Percentiles rank a stretch among this genome's conserved stretches.
phyloP scores from a whole-genome alignment of 2,888 invertebrate species.

The Habroteleia sp. region DNA sequence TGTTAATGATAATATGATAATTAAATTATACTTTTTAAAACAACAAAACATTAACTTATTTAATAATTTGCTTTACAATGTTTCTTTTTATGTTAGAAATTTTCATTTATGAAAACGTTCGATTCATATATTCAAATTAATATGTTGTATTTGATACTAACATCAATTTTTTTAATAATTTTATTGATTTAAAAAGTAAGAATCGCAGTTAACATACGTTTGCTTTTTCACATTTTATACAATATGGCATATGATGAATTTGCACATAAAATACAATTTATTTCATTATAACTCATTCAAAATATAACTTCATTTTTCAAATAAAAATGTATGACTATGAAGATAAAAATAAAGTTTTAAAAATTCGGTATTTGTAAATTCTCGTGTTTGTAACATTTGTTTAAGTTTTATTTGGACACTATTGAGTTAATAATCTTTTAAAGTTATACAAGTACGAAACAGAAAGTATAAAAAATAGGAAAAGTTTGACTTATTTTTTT shows the following conservation, averaged over 20 bases:
- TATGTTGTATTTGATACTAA: slow-evolving; percentile 2
- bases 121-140: slow-evolving; percentile 1
- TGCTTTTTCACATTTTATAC: slow-evolving; percentile 36
- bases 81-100: too few species aligned
- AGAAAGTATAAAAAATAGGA: too few species aligned
- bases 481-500: too few species aligned
- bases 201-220: slow-evolving; percentile 22
- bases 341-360: slow-evolving; percentile 31
- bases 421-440: too few species aligned
- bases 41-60: slow-evolving; percentile 68
- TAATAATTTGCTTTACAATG: slow-evolving; percentile 39
- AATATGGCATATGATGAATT: slow-evolving; percentile 17
- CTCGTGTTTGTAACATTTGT: slow-evolving; percentile 1
- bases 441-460: too few species aligned
- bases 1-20: slow-evolving; percentile 68
- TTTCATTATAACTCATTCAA: slow-evolving; percentile 32
- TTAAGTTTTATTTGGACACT: too few species aligned
- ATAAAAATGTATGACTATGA: slow-evolving; percentile 32
- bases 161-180: slow-evolving; percentile 6
- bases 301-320: slow-evolving; percentile 32
- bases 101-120: too few species aligned
- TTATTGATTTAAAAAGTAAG: slow-evolving; percentile 18
- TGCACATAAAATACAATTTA: slow-evolving; percentile 48
- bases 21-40: slow-evolving; percentile 74
- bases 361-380: slow-evolving; percentile 11